Base-by-base conservation (phyloP, 2,888 invertebrate genomes). In the Dorcus parallelipipedus region DNA sequence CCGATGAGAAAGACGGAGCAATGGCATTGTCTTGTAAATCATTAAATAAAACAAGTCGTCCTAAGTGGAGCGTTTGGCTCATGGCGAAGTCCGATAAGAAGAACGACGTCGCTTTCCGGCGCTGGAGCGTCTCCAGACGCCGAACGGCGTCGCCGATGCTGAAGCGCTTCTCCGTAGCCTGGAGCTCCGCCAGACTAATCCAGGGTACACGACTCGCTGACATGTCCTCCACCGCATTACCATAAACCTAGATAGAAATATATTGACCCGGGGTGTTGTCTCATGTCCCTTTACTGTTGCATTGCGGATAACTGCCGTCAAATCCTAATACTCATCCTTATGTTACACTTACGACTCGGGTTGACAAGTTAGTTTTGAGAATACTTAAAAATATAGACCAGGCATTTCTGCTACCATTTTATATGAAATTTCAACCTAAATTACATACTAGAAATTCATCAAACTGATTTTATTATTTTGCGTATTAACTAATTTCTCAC, bases 191-290 rank as follows among this genome's bases (percentile, higher is more conserved):
- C 59, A 59, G 59, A 59, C 56, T 59, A 52, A 59, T 59, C 59
- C 59, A 42, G 52, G 55, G 52, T 59, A 59, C 59, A 59, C 56
- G 56, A 59, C 59, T 45, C 53, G 49, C 56, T 59, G 59, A 59
- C 59, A 49, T 49, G 45, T 54, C 56, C 56, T 23, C 56, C 40
- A 38, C 52, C 55, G 59, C 56, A 59, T 59, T 59, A 56, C 52
- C 59, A 59, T 59, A 59, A 59, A 59, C 56, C 59, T 45, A 59
- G 52, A 59, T 55, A 52, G 56, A 59, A 53, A 59, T 59, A 59
- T 56, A 56, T 53, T 49, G 58, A 58, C 49, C 38, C 43, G 14
- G 58, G 45, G 40, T 45, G 54, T 54, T 39, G 58, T 50, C 40
- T 38, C 52, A 33, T 23, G 54, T 55, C 42, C 49, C 54, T 49